These are phyloP conservation scores for Dysdera silvatica DNA, from an alignment of 1,140 invertebrate species.

Conservation along the genomic window DNA sequence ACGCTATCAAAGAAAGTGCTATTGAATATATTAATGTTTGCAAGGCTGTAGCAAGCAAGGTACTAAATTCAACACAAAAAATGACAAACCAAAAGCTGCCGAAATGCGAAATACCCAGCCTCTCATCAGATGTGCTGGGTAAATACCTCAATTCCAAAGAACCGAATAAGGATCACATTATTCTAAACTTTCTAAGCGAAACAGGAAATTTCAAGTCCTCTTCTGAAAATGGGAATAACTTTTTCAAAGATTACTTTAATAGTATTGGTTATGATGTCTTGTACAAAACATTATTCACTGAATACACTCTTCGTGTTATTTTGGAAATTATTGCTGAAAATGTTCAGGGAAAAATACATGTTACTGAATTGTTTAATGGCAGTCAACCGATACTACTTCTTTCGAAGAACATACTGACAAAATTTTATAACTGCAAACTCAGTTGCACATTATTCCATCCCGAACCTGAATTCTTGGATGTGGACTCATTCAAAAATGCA, in stretches of 20 bases:
- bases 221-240: not conserved
- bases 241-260: not conserved
- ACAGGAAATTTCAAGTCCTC: not conserved
- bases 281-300: not conserved
- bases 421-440: slow-evolving; percentile 12
- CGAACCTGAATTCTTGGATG: not conserved
- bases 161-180: not conserved
- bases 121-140: too few relatives aligned
- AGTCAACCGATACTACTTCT: not conserved
- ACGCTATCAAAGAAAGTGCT: not conserved
- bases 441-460: not conserved
- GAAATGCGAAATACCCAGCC: not conserved
- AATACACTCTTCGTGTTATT: slow-evolving; percentile 12
- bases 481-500: not conserved
- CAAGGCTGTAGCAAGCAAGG: not conserved
- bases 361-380: slow-evolving; percentile 8
- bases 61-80: too few relatives aligned
- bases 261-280: not conserved
- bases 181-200: not conserved
- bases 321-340: slow-evolving; percentile 32
- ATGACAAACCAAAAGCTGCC: too few relatives aligned
- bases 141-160: too few relatives aligned
- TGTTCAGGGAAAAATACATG: slow-evolving; percentile 15
- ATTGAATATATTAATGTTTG: not conserved
- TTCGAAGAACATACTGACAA: not conserved